These are phyloP conservation scores for Drosophila kepulauana DNA, from an alignment of 1,140 invertebrate species.

Conservation along the genomic window DNA sequence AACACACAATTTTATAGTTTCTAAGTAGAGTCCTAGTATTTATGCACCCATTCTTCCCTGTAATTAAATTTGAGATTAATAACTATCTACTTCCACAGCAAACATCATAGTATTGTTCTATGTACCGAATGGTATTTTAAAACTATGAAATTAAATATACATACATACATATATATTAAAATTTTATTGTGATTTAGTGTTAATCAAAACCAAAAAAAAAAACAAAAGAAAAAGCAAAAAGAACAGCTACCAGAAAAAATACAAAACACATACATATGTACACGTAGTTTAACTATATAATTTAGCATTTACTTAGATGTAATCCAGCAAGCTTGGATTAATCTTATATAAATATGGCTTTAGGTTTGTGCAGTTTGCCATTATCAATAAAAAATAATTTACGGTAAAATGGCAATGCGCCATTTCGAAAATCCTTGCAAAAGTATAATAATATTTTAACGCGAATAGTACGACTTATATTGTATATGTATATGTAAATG, in stretches of 20 bases:
- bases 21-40: conserved; percentile 2
- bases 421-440: not conserved
- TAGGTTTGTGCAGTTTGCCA: not conserved
- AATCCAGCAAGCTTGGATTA: conserved; percentile 1
- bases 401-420: not conserved
- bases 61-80: conserved; percentile 17
- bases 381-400: not conserved
- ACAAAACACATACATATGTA: conserved; percentile 18
- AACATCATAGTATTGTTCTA: conserved; percentile 26
- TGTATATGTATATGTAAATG: not conserved
- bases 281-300: conserved; percentile 8
- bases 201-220: conserved; percentile 23
- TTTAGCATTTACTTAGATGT: conserved; percentile 11
- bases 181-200: conserved; percentile 46
- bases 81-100: conserved; percentile 27
- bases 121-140: conserved; percentile 24
- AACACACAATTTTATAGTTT: conserved; percentile 2
- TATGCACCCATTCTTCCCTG: conserved; percentile 15
- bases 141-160: conserved; percentile 10
- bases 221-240: not conserved
- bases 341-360: not conserved
- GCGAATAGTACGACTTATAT: conserved; percentile 9
- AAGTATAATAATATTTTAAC: conserved; percentile 6
- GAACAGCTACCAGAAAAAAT: conserved; percentile 9
- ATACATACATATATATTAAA: conserved; percentile 19